Evolutionary conservation across 2,113 vertebrate species (phyloP).

Genomic region (Orthonyx spaldingii): DNA sequence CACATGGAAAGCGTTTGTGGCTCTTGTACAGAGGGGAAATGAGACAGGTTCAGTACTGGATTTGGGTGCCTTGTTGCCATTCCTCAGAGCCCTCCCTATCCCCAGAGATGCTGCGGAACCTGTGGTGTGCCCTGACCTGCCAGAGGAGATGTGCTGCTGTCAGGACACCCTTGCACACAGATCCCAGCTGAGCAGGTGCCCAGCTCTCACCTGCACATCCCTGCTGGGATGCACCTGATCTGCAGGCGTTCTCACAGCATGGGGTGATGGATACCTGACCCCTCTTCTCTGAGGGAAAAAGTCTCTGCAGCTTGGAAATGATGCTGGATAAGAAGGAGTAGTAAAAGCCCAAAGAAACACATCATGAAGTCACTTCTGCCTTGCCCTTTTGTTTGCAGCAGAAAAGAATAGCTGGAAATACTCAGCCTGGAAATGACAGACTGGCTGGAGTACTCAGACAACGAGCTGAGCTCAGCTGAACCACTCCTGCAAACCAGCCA

Average conservation of each 20-base stretch:
- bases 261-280: background rate
- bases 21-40: background rate
- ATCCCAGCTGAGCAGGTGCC: background rate
- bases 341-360: background rate
- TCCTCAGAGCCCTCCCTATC: background rate
- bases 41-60: fast-evolving
- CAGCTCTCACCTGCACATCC: background rate
- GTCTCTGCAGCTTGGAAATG: background rate
- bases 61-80: background rate
- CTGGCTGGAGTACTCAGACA: background rate
- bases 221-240: background rate
- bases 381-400: background rate
- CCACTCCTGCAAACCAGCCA: background rate
- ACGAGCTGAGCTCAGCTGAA: background rate
- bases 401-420: background rate
- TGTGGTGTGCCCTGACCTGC: background rate
- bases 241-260: background rate
- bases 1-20: background rate
- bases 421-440: background rate
- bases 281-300: background rate
- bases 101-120: background rate
- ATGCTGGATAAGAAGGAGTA: background rate
- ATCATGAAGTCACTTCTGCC: background rate
- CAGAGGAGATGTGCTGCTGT: background rate
- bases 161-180: background rate